Conservation (phyloP, 1,140 invertebrate genomes). For the Atta cephalotes region DNA sequence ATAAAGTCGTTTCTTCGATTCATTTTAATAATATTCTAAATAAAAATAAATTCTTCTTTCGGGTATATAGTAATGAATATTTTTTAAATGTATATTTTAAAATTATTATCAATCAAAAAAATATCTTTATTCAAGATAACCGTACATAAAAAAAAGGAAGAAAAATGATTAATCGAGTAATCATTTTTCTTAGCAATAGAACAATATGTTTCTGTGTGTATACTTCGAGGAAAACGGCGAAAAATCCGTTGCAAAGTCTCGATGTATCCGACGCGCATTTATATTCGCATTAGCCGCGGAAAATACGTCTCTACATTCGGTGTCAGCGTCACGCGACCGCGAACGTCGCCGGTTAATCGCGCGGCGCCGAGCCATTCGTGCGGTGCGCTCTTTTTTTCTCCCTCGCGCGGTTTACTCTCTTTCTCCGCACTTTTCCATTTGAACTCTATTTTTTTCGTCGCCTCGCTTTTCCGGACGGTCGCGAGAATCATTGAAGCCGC, state of each 20-base stretch:
- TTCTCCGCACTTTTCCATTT: conserved; percentile 50
- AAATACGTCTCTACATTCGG: background rate
- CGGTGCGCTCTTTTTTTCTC: background rate
- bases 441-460: conserved; percentile 40
- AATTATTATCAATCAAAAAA: too few species aligned
- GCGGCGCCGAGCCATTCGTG: background rate
- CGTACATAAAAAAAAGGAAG: too few species aligned
- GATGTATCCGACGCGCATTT: background rate
- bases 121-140: too few species aligned
- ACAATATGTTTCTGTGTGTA: too few species aligned
- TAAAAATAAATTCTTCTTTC: too few species aligned
- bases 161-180: too few species aligned
- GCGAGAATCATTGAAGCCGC: conserved; percentile 63
- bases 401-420: conserved; percentile 25
- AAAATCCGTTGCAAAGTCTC: conserved; percentile 20
- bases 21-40: too few species aligned
- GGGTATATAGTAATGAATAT: too few species aligned
- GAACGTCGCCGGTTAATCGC: background rate
- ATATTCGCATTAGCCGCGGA: background rate
- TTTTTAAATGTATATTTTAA: too few species aligned
- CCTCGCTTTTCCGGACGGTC: conserved; percentile 9
- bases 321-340: background rate
- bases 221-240: background rate
- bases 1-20: too few species aligned
- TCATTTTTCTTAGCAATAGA: too few species aligned